Base-by-base conservation (phyloP, 2,888 invertebrate genomes). In the Apamea crenata region DNA sequence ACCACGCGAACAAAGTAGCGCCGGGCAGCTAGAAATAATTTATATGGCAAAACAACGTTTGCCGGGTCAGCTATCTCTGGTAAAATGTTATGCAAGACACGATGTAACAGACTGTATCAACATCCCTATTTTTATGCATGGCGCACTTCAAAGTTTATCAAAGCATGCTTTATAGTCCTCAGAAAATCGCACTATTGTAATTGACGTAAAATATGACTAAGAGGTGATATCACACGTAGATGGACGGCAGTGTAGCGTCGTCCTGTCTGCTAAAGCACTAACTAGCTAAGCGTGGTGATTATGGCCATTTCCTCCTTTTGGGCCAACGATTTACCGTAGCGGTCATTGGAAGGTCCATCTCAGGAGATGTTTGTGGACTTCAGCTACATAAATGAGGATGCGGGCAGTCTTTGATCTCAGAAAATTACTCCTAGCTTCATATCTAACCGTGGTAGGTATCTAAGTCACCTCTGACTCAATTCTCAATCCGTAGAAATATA, bases 141-240 rank as follows among this genome's bases (percentile, higher is more conserved):
- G 8, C 44, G 21, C 47, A 44, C 50, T 68, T 73, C 14, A 36
- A 63, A 25, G 25, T 47, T 47, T 68, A 47, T 53, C 21, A 56
- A 67, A 77, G n/a, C n/a, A 32, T 65, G 65, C 14, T 44, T 2
- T 50, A 12, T 29, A 61, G 36, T 67, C n/a, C 25, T 74, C 16
- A 53, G n/a, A 74, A 67, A 68, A 81, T 14, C 25, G 4, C 18
- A 61, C 12, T 63, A 16, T 29, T 50, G 47, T 50, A 59, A 59
- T 50, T 67, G 12, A 16, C 36, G 16, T 40, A 29, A 47, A 63
- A 29, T n/a, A n/a, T 65, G 81, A 81, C 69, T 69, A 69, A 81
- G 36, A n/a, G 8, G 47, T 75, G 47, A 75, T 47, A 29, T 81
- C 56, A 69, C 53, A 81, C 44, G 18, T 61, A 53, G 21, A 56